A percentile compares a stretch with the other conserved stretches of the same genome.
These are phyloP conservation scores for Pyralis farinalis DNA, from an alignment of 2,888 invertebrate species.

Conservation along the genomic window DNA sequence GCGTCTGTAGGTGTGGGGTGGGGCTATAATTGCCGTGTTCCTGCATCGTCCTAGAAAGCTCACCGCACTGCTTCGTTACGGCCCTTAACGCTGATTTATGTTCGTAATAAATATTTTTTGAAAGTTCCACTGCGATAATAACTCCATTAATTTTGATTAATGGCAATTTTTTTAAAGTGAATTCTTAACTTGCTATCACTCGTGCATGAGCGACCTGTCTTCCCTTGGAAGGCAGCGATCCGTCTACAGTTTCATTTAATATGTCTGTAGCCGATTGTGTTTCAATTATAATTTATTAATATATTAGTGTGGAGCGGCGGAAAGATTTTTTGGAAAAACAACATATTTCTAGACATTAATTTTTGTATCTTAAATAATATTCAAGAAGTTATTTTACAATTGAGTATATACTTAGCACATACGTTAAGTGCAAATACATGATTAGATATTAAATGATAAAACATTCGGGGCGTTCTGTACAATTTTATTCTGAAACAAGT, in stretches of 20 bases:
- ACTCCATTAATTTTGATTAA: constrained; percentile 81
- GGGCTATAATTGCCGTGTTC: constrained; percentile 43
- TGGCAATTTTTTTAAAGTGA: constrained; percentile 78
- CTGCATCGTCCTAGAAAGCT: constrained; percentile 72
- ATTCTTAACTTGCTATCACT: constrained; percentile 53
- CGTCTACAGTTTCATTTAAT: constrained; percentile 65
- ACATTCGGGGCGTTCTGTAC: not conserved
- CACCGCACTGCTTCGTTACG: constrained; percentile 63
- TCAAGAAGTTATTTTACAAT: no score
- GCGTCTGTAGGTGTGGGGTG: constrained; percentile 1
- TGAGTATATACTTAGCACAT: not conserved
- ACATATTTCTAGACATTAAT: no score
- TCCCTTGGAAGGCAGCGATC: constrained; percentile 47
- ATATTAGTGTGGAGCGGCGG: not conserved
- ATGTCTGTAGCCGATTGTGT: constrained; percentile 52
- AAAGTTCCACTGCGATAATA: constrained; percentile 79
- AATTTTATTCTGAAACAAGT: constrained; percentile 46
- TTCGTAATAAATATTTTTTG: constrained; percentile 76
- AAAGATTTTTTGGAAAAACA: no score
- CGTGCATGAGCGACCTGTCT: constrained; percentile 44
- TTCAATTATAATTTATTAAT: constrained; percentile 42
- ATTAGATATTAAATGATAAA: not conserved
- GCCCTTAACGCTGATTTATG: constrained; percentile 78
- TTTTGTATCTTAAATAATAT: no score
- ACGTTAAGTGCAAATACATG: no score